phyloP scores from a whole-genome alignment of 1,140 invertebrate genomes.

The Ptiloglossa arizonensis region DNA sequence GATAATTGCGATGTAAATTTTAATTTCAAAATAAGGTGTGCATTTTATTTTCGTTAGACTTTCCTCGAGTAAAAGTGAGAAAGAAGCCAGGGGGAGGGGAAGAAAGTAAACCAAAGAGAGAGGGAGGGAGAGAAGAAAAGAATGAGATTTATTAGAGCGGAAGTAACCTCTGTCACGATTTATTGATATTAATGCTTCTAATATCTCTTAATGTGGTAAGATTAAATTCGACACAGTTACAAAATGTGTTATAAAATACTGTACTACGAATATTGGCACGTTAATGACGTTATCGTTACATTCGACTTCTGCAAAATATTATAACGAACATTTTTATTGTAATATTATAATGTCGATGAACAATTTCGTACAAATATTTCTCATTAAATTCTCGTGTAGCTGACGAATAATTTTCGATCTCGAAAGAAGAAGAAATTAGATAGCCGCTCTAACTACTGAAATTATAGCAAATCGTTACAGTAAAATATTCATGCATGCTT shows the following conservation, averaged over 20 bases:
- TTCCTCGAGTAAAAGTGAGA: neutral
- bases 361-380: conserved; percentile 33
- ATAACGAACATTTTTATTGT: too few species aligned
- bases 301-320: neutral
- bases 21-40: neutral
- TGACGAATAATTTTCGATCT: neutral
- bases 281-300: neutral
- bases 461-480: conserved; percentile 2
- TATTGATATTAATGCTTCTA: conserved; percentile 46
- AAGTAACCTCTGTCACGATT: conserved; percentile 30
- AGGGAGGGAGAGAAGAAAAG: neutral
- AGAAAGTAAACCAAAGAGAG: neutral
- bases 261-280: neutral
- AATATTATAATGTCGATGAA: too few species aligned
- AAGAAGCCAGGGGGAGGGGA: neutral
- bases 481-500: neutral
- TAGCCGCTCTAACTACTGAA: conserved; percentile 1
- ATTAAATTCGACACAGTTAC: neutral
- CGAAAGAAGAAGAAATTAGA: conserved; percentile 12
- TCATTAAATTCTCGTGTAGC: conserved; percentile 29
- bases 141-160: conserved; percentile 35
- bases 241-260: neutral
- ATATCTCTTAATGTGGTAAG: conserved; percentile 8
- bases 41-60: neutral
- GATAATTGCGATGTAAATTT: too few species aligned